Evolutionary conservation across 1,140 invertebrate genomes (phyloP).

Genomic region (Anastatus disparis): DNA sequence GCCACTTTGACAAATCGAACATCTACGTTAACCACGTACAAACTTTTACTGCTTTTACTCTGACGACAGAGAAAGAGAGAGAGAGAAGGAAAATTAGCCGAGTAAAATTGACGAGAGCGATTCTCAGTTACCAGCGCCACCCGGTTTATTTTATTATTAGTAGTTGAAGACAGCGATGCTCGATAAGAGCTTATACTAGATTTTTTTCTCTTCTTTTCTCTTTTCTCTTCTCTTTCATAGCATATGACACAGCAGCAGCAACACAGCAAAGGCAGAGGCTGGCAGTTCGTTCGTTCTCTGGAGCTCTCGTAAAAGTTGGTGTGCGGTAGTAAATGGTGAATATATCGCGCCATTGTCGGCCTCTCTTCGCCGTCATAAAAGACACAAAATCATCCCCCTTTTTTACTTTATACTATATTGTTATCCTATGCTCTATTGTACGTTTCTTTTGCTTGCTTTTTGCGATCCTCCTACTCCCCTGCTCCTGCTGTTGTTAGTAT

Average conservation of each 20-base stretch:
- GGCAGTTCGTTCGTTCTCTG: too few species aligned
- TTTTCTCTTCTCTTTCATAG: not conserved
- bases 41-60: not conserved
- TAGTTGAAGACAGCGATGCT: not conserved
- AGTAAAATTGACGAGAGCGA: conserved; percentile 29
- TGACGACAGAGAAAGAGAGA: not conserved
- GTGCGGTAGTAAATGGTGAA: conserved; percentile 30
- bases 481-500: too few species aligned
- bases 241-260: not conserved
- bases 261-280: too few species aligned
- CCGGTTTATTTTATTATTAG: conserved; percentile 25
- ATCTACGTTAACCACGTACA: not conserved
- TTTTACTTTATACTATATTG: too few species aligned
- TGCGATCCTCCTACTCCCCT: too few species aligned
- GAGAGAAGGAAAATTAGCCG: conserved; percentile 31
- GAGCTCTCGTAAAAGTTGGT: conserved; percentile 22
- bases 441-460: not conserved
- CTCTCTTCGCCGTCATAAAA: conserved; percentile 24
- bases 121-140: not conserved
- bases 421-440: too few species aligned
- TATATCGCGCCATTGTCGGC: conserved; percentile 32
- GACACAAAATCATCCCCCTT: conserved; percentile 23
- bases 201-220: not conserved
- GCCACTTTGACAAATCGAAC: conserved; percentile 24
- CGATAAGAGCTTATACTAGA: not conserved